These are phyloP conservation scores for Phalacrocorax pelagicus DNA, from an alignment of 2,113 vertebrate species.

Conservation along the genomic window DNA sequence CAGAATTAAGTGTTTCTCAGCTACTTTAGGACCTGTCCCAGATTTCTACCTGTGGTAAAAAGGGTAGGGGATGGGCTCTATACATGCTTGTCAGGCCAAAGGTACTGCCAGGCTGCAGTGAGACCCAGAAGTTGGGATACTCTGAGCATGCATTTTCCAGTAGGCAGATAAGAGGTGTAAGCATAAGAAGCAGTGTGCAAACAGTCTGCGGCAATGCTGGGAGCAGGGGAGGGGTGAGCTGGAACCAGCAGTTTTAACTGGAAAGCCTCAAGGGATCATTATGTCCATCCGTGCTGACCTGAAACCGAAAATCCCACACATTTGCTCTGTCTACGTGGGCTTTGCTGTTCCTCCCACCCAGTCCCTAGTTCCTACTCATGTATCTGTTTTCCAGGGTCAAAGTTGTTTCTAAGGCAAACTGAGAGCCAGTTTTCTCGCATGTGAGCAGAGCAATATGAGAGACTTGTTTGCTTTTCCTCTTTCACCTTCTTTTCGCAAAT, in stretches of 20 bases:
- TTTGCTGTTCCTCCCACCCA: slow-evolving; percentile 3
- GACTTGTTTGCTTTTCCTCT: not conserved
- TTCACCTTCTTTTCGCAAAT: not conserved
- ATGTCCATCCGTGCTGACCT: not conserved
- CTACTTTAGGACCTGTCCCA: not conserved
- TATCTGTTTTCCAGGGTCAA: slow-evolving; percentile 5
- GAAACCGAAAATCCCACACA: slow-evolving; percentile 18
- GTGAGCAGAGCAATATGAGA: fast-evolving
- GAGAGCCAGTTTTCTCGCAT: not conserved
- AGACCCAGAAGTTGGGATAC: not conserved
- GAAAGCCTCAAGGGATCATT: slow-evolving; percentile 9
- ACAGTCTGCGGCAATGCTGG: not conserved
- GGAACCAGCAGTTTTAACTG: not conserved
- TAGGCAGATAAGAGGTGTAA: not conserved
- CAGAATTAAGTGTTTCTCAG: not conserved
- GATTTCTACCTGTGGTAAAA: not conserved
- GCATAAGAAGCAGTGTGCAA: not conserved
- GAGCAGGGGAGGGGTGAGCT: not conserved
- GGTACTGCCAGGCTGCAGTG: not conserved
- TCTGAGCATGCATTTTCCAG: not conserved
- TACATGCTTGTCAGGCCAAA: not conserved
- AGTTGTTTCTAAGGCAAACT: not conserved
- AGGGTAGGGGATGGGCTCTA: not conserved
- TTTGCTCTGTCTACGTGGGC: not conserved
- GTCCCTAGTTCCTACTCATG: not conserved